Evolutionary conservation across 2,113 vertebrate species (phyloP).

Genomic region (Datnioides undecimradiatus): DNA sequence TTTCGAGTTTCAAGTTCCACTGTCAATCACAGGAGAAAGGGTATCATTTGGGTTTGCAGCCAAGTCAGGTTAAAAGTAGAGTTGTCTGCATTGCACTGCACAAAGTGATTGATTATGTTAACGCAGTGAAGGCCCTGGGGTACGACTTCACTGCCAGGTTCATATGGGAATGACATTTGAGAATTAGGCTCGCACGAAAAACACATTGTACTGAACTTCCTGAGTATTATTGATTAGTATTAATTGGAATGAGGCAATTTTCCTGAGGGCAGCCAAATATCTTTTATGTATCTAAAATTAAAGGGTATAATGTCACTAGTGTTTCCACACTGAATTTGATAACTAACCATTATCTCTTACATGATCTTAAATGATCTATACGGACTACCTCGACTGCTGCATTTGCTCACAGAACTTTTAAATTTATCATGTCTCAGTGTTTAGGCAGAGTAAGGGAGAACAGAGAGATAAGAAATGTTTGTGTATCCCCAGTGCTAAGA

Average conservation of each 20-base stretch:
- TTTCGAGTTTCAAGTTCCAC: not conserved
- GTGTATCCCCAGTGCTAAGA: constrained; percentile 88
- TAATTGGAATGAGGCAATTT: too few relatives aligned
- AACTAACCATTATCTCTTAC: too few relatives aligned
- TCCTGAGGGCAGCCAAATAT: not conserved
- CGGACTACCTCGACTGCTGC: too few relatives aligned
- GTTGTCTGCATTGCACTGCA: not conserved
- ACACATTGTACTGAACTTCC: not conserved
- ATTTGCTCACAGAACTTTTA: too few relatives aligned
- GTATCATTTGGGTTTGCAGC: not conserved
- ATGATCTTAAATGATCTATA: too few relatives aligned
- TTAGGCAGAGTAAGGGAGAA: too few relatives aligned
- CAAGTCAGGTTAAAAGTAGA: constrained; percentile 17
- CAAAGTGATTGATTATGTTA: not conserved
- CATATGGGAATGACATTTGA: not conserved
- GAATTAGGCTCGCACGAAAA: not conserved
- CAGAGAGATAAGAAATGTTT: not conserved
- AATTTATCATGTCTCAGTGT: too few relatives aligned
- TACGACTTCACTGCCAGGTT: not conserved
- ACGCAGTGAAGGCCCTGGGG: not conserved
- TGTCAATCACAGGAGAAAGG: constrained; percentile 7
- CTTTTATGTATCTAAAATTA: not conserved
- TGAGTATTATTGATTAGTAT: too few relatives aligned
- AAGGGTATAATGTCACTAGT: not conserved
- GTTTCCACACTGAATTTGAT: too few relatives aligned